phyloP scores from a whole-genome alignment of 2,888 invertebrate genomes.

The Marasmarcha lunaedactyla region DNA sequence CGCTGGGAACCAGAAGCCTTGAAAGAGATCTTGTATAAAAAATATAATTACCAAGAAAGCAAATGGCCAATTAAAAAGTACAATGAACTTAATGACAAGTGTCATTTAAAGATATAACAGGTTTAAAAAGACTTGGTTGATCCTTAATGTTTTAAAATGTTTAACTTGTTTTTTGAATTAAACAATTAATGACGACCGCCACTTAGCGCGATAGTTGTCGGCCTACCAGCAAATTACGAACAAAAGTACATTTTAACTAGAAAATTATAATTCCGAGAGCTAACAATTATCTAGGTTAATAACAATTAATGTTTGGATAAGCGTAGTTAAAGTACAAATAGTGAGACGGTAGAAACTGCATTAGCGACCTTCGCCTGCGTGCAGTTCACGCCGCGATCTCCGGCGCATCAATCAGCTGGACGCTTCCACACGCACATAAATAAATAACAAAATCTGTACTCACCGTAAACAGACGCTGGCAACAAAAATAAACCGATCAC shows the following conservation, averaged over 20 bases:
- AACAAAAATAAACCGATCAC: constrained; percentile 53
- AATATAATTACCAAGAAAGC: background rate
- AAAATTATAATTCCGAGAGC: background rate
- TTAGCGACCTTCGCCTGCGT: constrained; percentile 44
- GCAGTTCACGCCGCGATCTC: constrained; percentile 47
- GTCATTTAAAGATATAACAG: background rate
- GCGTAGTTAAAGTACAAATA: background rate
- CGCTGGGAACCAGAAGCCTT: no score
- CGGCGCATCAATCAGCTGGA: constrained; percentile 52
- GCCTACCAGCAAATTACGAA: no score
- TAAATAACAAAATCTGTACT: constrained; percentile 47
- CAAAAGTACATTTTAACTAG: no score
- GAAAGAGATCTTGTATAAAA: no score
- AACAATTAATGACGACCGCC: no score
- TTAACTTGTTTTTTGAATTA: no score
- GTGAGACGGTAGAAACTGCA: constrained; percentile 35
- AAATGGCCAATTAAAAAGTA: constrained; percentile 2
- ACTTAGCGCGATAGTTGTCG: no score
- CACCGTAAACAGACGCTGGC: constrained; percentile 56
- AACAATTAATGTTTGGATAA: constrained; percentile 15
- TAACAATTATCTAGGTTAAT: constrained; percentile 20
- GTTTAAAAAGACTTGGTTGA: background rate
- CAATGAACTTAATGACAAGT: constrained; percentile 1
- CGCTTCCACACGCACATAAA: constrained; percentile 42
- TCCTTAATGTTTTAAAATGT: no score